A percentile compares a stretch with the other conserved stretches of the same genome.
Conservation (phyloP, 1,140 invertebrate species). For the Drosophila ficusphila region DNA sequence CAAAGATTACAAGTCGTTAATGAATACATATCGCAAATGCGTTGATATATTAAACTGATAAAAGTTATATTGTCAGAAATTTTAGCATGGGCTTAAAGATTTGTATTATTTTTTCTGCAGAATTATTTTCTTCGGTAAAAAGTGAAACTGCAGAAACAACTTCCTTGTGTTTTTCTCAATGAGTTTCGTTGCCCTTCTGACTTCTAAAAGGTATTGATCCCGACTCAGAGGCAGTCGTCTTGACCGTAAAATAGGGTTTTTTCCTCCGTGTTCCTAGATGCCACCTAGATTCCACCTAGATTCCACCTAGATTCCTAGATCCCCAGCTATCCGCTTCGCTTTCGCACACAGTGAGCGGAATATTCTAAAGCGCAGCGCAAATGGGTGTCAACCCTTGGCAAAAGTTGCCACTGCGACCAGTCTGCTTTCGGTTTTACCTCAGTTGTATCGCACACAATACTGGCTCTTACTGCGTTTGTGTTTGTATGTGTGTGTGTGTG, state of each 20-base stretch:
- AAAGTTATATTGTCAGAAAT: too few species aligned
- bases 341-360: constrained; percentile 47
- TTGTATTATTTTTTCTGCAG: too few species aligned
- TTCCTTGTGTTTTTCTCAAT: too few species aligned
- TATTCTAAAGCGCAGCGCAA: constrained; percentile 55
- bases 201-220: neutral
- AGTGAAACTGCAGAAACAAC: too few species aligned
- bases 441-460: constrained; percentile 16
- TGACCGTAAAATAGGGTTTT: neutral
- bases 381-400: constrained; percentile 68
- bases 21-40: too few species aligned
- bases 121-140: too few species aligned
- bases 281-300: neutral
- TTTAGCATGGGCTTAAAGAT: too few species aligned
- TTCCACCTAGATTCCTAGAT: constrained; percentile 1
- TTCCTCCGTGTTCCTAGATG: constrained; percentile 3
- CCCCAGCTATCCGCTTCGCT: constrained; percentile 44
- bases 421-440: constrained; percentile 47
- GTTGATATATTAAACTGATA: too few species aligned
- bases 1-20: too few species aligned
- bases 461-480: constrained; percentile 7
- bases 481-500: too few species aligned
- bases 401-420: constrained; percentile 50
- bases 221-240: neutral
- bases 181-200: neutral